A percentile compares a stretch with the other conserved stretches of the same genome.
Conservation (phyloP, 2,797 vertebrate genomes). For the Myripristis jacobus region DNA sequence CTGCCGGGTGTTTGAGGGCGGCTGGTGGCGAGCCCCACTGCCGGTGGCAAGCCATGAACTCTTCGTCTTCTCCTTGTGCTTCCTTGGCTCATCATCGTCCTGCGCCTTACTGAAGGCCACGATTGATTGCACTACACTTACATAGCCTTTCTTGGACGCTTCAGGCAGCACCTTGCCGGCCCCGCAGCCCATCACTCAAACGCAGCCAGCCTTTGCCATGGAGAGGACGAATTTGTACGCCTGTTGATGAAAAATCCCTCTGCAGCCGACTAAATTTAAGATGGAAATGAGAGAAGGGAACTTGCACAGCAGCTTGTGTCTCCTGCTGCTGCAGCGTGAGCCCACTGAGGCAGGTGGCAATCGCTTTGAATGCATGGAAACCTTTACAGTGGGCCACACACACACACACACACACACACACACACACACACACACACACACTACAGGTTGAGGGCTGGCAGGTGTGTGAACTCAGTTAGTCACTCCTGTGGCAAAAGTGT, state of each 20-base stretch:
- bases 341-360: conserved; percentile 6
- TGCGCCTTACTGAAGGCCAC: conserved; percentile 56
- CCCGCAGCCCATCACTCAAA: conserved; percentile 62
- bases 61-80: conserved; percentile 14
- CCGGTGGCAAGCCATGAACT: conserved; percentile 26
- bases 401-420: conserved; percentile 30
- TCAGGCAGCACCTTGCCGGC: conserved; percentile 55
- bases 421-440: conserved; percentile 43
- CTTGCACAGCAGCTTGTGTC: neutral
- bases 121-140: conserved; percentile 59
- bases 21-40: neutral
- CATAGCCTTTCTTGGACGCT: conserved; percentile 45
- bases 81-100: conserved; percentile 16
- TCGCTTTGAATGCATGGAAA: neutral
- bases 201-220: neutral
- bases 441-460: conserved; percentile 24
- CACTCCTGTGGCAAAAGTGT: conserved; percentile 37
- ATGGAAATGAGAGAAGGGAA: neutral
- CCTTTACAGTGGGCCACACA: conserved; percentile 27
- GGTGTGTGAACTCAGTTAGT: conserved; percentile 27
- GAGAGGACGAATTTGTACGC: neutral
- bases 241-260: neutral
- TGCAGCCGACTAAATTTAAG: neutral
- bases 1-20: neutral
- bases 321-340: neutral